phyloP scores from a whole-genome alignment of 2,797 vertebrate species.

The Eptatretus atami region DNA sequence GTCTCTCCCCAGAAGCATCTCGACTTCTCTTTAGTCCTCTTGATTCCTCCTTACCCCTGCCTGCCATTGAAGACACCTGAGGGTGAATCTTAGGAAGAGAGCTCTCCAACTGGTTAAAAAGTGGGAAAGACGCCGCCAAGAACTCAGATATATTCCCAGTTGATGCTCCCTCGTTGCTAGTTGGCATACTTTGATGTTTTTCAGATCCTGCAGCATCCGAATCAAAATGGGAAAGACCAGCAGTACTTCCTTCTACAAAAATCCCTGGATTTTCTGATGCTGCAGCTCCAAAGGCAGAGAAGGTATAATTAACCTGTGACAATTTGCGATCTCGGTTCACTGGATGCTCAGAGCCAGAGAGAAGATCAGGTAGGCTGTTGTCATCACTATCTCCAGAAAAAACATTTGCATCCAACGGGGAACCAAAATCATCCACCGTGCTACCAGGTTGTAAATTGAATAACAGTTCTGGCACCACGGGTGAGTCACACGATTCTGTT shows the following conservation, averaged over 20 bases:
- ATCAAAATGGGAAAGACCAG: conserved; percentile 21
- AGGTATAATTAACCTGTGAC: not conserved
- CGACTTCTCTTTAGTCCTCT: conserved; percentile 75
- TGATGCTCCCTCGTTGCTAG: conserved; percentile 65
- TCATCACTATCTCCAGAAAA: not conserved
- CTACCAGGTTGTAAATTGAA: not conserved
- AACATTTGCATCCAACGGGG: not conserved
- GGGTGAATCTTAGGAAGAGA: conserved; percentile 20
- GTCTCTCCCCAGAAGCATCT: conserved; percentile 74
- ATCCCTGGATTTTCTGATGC: not conserved
- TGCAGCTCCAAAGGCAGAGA: not conserved
- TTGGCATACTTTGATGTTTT: conserved; percentile 28
- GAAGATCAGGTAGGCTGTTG: conserved; percentile 3
- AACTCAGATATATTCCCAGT: conserved; percentile 39
- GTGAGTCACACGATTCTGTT: not conserved
- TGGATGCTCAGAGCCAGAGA: not conserved
- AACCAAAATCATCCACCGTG: not conserved
- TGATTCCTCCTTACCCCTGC: conserved; percentile 26
- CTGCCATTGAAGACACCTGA: conserved; percentile 29
- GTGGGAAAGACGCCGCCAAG: conserved; percentile 33
- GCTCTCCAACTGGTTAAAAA: conserved; percentile 26
- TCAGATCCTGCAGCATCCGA: conserved; percentile 28
- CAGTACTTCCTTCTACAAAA: conserved; percentile 11
- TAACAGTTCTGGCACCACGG: conserved; percentile 1
- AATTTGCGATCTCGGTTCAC: not conserved